phyloP scores from a whole-genome alignment of 2,797 vertebrate species.

The Danio choprae region DNA sequence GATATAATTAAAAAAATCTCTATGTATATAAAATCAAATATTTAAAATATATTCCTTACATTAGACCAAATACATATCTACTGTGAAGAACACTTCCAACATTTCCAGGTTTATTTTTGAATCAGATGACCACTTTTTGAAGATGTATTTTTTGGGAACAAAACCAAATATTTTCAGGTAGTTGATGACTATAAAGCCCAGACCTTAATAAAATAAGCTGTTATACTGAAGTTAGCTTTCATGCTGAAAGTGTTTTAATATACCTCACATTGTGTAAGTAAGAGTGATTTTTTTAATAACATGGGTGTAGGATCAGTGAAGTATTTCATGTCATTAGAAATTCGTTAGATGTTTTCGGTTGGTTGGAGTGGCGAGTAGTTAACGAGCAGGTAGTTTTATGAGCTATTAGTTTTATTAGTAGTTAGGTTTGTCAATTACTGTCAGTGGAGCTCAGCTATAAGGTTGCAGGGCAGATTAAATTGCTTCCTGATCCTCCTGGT shows the following conservation, averaged over 20 bases:
- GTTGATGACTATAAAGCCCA: constrained; percentile 14
- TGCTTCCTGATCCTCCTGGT: not conserved
- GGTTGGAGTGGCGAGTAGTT: not conserved
- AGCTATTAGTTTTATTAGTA: too few relatives aligned
- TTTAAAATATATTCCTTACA: constrained; percentile 55
- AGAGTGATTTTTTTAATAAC: constrained; percentile 8
- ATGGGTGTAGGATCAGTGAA: not conserved
- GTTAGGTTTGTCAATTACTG: not conserved
- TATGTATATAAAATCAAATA: too few relatives aligned
- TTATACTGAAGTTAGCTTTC: constrained; percentile 2
- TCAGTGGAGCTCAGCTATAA: not conserved
- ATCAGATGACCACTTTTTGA: constrained; percentile 67
- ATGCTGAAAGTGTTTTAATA: constrained; percentile 10
- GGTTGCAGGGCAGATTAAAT: not conserved
- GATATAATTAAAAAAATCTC: too few relatives aligned
- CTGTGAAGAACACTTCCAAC: constrained; percentile 55
- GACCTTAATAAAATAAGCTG: constrained; percentile 12
- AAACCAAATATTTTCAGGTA: constrained; percentile 53
- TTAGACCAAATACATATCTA: constrained; percentile 62
- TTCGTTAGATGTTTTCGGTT: not conserved
- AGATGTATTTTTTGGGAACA: constrained; percentile 45
- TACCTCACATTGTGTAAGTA: constrained; percentile 14
- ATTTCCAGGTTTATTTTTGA: constrained; percentile 52
- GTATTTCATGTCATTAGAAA: constrained; percentile 8
- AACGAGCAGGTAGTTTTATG: too few relatives aligned